Evolutionary conservation across 2,113 vertebrate genomes (phyloP), one percentile per base, ranked within the genome.

Genomic region (Bubo bubo): DNA sequence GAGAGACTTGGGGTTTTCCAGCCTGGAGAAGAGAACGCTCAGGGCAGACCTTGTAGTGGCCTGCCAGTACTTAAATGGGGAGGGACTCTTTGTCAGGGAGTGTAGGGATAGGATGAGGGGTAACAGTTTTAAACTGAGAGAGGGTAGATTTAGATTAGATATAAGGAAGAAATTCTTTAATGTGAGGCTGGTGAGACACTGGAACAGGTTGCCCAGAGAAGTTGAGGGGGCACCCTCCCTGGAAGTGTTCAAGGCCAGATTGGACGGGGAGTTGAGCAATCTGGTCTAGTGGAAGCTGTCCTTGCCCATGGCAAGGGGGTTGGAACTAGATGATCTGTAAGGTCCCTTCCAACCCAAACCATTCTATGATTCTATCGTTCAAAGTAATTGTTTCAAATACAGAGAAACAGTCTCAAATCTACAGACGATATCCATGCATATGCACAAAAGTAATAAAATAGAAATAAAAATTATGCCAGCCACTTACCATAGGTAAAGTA

Each of bases 41-140:
- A 1, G 0, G 5, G 17, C 7, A 80, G 3, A 60, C 28, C 35
- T 60, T 53, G 10, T 1, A 39, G 45, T 9, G 26, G 17, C 16
- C 8, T 86, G 80, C 11, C 28, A 47, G 14, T 41, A 39, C 34
- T 18, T 60, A 64, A 52, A 52, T 28, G 30, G 4, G 2, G 23
- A 66, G 8, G 27, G 22, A 41, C 14, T 22, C 6, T 53, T n/a
- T 50, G 13, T 16, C 6, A 37, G 27, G 23, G 4, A 4, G 0
- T 32, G 20, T 9, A 47, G 12, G 9, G 14, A 32, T 11, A 68
- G 26, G 14, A 28, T 0, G 1, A 41, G 41, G 14, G 4, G 16
- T 10, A 64, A 30, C 1, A 4, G 10, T 4, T 74, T 74, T 47
- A 41, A 53, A 53, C 14, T 49, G 21, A 9, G 47, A 80, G 3